Conservation (phyloP, 2,888 invertebrate species). For the Archips crataeganus region DNA sequence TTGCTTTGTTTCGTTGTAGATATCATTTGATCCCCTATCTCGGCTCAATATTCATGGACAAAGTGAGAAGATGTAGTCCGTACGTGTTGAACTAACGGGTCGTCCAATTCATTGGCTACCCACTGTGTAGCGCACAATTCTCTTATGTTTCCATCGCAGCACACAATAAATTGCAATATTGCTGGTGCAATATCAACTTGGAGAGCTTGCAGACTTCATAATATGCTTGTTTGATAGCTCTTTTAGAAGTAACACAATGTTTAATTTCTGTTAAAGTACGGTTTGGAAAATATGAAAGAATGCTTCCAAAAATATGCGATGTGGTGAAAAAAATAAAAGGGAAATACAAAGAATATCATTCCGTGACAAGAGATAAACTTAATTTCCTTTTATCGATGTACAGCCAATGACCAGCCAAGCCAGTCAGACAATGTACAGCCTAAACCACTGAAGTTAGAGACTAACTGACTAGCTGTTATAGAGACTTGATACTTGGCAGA, state of each 20-base stretch:
- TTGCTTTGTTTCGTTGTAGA: neutral
- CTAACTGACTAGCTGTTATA: too few species aligned
- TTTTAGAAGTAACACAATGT: neutral
- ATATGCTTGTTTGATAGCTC: neutral
- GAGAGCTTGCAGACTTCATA: constrained; percentile 3
- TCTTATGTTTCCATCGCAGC: neutral
- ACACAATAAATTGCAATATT: constrained; percentile 8
- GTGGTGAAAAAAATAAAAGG: too few species aligned
- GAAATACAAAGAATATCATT: too few species aligned
- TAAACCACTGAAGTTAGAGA: too few species aligned
- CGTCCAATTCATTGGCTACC: neutral
- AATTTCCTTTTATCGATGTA: too few species aligned
- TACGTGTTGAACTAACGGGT: constrained; percentile 9
- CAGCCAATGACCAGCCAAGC: too few species aligned
- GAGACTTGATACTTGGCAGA: too few species aligned
- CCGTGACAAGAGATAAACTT: too few species aligned
- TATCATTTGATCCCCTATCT: neutral
- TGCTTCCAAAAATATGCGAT: too few species aligned
- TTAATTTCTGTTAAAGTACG: neutral
- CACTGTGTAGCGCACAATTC: neutral
- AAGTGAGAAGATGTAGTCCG: neutral
- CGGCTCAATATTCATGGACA: neutral
- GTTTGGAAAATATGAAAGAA: neutral
- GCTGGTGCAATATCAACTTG: constrained; percentile 53
- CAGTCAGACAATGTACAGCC: too few species aligned